A percentile compares a stretch with the other conserved stretches of the same genome.
These are phyloP conservation scores for Drosophila novamexicana DNA, from an alignment of 1,140 invertebrate genomes.

Conservation along the genomic window DNA sequence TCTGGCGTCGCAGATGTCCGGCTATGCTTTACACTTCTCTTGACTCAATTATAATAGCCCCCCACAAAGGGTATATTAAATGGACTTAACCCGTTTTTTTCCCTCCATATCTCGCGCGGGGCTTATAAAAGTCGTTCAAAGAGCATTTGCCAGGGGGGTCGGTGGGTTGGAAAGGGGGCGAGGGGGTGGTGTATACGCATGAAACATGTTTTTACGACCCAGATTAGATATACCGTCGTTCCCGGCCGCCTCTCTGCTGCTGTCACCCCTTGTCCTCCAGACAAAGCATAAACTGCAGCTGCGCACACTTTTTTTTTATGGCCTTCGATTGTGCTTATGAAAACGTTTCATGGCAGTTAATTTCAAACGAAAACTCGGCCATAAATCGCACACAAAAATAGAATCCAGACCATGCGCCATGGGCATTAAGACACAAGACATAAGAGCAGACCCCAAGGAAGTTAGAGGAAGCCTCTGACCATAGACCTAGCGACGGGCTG, in stretches of 20 bases:
- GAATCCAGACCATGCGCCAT: neutral
- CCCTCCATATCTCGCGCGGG: slow-evolving; percentile 12
- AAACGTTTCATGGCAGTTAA: slow-evolving; percentile 58
- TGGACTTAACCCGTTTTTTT: slow-evolving; percentile 12
- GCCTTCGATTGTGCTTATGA: slow-evolving; percentile 62
- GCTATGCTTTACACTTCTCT: too few species aligned
- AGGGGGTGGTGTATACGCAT: neutral
- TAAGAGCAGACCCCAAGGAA: too few species aligned
- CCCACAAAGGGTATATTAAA: neutral
- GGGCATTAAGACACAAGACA: too few species aligned
- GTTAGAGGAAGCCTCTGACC: too few species aligned
- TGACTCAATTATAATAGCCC: neutral
- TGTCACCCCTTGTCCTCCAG: neutral
- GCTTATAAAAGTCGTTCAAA: neutral
- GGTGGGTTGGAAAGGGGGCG: neutral
- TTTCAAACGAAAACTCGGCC: slow-evolving; percentile 59
- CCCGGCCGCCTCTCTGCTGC: neutral
- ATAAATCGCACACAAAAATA: slow-evolving; percentile 65
- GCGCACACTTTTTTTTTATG: slow-evolving; percentile 27
- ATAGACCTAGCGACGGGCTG: too few species aligned
- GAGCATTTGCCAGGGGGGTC: neutral
- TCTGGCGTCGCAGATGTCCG: too few species aligned
- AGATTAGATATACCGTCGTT: slow-evolving; percentile 58
- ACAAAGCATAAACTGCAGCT: slow-evolving; percentile 24
- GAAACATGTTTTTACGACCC: slow-evolving; percentile 55